phyloP scores from a whole-genome alignment of 2,888 invertebrate genomes.

The Agriopis leucophaearia region DNA sequence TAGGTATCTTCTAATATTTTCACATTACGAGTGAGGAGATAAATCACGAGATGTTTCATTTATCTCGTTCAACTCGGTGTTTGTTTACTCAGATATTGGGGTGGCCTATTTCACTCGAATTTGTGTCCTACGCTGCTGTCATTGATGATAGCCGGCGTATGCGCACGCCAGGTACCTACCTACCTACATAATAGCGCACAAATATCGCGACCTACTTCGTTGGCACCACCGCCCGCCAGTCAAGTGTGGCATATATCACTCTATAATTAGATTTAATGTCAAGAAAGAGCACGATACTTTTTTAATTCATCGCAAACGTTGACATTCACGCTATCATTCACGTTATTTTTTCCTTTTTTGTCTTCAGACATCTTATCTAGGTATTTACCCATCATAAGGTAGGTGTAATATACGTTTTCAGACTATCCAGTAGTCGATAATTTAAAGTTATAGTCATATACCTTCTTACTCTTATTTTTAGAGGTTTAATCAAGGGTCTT shows the following conservation, averaged over 20 bases:
- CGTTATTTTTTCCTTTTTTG: background rate
- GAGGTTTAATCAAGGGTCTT: background rate
- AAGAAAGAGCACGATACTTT: conserved; percentile 50
- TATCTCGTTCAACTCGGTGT: conserved; percentile 47
- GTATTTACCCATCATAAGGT: no score
- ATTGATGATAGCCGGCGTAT: conserved; percentile 58
- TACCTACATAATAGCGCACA: conserved; percentile 60
- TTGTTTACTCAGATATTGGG: conserved; percentile 50
- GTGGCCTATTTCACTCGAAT: conserved; percentile 52
- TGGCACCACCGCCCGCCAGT: conserved; percentile 60
- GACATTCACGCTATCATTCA: background rate
- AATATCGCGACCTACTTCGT: conserved; percentile 79
- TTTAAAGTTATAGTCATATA: no score
- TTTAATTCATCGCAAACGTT: background rate
- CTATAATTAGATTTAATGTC: conserved; percentile 75
- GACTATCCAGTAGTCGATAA: no score
- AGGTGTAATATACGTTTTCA: no score
- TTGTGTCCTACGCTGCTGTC: conserved; percentile 61
- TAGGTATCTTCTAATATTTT: conserved; percentile 44
- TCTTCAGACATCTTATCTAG: no score
- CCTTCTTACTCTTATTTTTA: no score
- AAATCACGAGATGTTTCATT: conserved; percentile 51
- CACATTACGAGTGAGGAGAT: conserved; percentile 45
- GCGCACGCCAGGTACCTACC: conserved; percentile 37
- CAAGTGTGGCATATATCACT: conserved; percentile 62